These are phyloP conservation scores for Montipora sp. DNA, from an alignment of 64 coral and sea anemone species.

Conservation along the genomic window DNA sequence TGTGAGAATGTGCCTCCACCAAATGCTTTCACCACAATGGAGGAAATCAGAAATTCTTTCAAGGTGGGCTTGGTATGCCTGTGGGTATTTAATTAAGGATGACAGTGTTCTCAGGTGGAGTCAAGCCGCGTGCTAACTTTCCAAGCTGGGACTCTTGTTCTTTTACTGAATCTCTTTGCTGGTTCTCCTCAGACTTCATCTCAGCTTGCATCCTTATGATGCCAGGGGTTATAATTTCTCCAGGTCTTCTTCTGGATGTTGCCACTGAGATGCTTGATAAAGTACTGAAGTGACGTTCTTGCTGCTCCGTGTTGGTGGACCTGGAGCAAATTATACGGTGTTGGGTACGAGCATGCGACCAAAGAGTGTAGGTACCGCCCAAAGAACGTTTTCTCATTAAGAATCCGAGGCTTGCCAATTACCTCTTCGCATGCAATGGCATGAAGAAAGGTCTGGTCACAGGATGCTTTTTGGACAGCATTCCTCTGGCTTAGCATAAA, in stretches of 20 bases:
- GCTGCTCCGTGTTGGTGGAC: constrained; percentile 44
- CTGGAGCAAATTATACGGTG: constrained; percentile 1
- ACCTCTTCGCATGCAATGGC: constrained; percentile 23
- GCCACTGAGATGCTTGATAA: neutral
- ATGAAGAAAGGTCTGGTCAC: constrained; percentile 58
- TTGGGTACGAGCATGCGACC: constrained; percentile 30
- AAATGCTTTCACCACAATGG: constrained; percentile 46
- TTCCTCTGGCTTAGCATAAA: constrained; percentile 28
- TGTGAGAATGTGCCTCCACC: constrained; percentile 29
- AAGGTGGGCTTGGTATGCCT: constrained; percentile 63
- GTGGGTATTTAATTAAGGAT: constrained; percentile 54
- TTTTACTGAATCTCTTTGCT: neutral
- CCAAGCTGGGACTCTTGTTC: constrained; percentile 12
- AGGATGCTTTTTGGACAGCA: constrained; percentile 30
- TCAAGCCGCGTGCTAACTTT: constrained; percentile 3
- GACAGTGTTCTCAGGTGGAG: constrained; percentile 46
- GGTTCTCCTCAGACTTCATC: constrained; percentile 12
- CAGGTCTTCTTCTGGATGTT: constrained; percentile 28
- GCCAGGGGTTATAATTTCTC: constrained; percentile 34
- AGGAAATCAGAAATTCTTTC: constrained; percentile 72
- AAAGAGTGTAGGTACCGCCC: constrained; percentile 59
- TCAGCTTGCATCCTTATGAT: constrained; percentile 53
- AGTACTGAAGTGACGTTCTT: constrained; percentile 39
- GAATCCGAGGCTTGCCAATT: constrained; percentile 37
- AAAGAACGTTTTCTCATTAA: constrained; percentile 40